Evolutionary conservation across 2,113 vertebrate species (phyloP).

Genomic region (Callocephalon fimbriatum): DNA sequence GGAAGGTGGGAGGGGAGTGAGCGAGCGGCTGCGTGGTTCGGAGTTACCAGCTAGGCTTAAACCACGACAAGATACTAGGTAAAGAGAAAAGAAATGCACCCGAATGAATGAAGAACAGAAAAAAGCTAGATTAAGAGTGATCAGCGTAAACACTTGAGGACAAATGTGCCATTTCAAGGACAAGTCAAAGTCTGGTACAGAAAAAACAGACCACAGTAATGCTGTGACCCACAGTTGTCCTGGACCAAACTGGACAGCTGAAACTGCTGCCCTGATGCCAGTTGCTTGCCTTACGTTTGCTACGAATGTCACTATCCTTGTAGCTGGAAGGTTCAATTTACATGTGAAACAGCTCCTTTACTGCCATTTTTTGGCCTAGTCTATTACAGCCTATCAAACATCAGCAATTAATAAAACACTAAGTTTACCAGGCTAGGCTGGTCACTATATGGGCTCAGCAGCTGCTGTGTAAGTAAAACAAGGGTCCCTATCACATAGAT

Average conservation of each 20-base stretch:
- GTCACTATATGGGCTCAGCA: neutral
- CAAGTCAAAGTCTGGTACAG: neutral
- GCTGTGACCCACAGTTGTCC: neutral
- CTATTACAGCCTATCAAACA: neutral
- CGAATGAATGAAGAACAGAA: neutral
- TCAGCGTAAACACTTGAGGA: neutral
- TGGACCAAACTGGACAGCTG: neutral
- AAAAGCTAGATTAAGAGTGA: neutral
- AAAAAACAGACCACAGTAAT: neutral
- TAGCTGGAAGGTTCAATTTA: neutral
- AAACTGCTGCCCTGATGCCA: neutral
- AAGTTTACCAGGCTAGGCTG: neutral
- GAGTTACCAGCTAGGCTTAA: too few species aligned
- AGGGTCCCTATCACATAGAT: accelerated
- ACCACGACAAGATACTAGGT: too few species aligned
- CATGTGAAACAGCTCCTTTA: neutral
- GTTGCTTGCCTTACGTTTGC: neutral
- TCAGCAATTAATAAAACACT: neutral
- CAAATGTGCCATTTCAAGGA: neutral
- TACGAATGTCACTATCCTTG: neutral
- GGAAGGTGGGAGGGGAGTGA: too few species aligned
- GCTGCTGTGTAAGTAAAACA: neutral
- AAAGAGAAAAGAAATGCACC: neutral
- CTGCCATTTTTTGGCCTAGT: neutral
- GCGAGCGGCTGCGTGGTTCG: too few species aligned